Percentiles rank a stretch among this genome's conserved stretches.
Conservation (phyloP, 2,888 invertebrate species). For the Helleia helle region DNA sequence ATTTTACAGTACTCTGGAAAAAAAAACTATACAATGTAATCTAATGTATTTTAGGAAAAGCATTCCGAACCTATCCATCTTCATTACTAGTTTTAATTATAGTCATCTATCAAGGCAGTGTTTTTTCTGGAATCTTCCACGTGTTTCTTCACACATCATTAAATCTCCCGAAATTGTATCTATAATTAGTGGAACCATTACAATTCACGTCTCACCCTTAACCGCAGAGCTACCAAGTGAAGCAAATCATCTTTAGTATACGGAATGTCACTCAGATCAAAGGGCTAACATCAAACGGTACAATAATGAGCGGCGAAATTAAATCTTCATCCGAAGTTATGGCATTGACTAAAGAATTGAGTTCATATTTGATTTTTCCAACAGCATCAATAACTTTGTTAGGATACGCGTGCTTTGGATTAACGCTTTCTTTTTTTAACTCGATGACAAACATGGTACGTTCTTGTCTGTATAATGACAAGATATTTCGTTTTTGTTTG, state of each 20-base stretch:
- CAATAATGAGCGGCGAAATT: constrained; percentile 37
- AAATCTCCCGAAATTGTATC: constrained; percentile 37
- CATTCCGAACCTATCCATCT: constrained; percentile 26
- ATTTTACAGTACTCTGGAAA: no score
- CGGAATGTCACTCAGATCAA: constrained; percentile 63
- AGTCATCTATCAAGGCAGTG: constrained; percentile 30
- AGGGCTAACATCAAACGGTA: constrained; percentile 57
- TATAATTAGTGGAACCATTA: constrained; percentile 50
- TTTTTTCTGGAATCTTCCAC: constrained; percentile 15
- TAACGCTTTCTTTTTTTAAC: constrained; percentile 43
- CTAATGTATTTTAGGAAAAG: neutral
- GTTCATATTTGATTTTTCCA: constrained; percentile 24
- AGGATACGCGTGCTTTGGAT: constrained; percentile 20
- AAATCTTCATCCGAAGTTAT: constrained; percentile 27
- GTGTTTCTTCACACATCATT: constrained; percentile 37
- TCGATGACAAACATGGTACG: constrained; percentile 47
- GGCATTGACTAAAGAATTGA: constrained; percentile 24
- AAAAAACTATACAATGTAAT: no score
- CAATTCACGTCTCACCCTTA: constrained; percentile 39
- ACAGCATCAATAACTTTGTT: constrained; percentile 19
- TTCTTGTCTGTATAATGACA: constrained; percentile 16
- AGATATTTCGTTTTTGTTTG: constrained; percentile 1
- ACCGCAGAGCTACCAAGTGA: constrained; percentile 39
- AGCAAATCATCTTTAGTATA: constrained; percentile 61
- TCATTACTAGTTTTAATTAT: constrained; percentile 18